A percentile compares a stretch with the other conserved stretches of the same genome.
Conservation (phyloP, 2,888 invertebrate genomes). For the Synergus japonicus region DNA sequence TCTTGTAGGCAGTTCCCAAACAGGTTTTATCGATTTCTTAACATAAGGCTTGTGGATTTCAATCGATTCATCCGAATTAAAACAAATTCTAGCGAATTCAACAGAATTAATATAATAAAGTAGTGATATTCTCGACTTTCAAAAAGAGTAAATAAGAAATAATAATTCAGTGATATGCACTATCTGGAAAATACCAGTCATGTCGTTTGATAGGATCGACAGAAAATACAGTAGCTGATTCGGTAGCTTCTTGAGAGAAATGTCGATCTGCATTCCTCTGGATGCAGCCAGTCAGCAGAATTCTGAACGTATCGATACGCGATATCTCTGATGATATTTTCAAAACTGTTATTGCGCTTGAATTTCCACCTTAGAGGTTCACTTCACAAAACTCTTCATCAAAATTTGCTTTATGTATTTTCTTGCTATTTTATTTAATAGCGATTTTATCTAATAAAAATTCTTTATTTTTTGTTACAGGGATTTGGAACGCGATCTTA, state of each 20-base stretch:
- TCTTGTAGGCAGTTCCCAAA: background rate
- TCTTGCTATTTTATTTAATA: background rate
- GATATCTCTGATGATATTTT: background rate
- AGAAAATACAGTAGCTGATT: slow-evolving; percentile 6
- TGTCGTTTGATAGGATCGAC: background rate
- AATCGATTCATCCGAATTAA: background rate
- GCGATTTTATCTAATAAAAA: background rate
- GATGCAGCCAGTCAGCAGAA: slow-evolving; percentile 29
- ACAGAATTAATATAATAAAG: background rate
- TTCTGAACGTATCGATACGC: slow-evolving; percentile 15
- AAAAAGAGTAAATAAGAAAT: background rate
- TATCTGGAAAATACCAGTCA: background rate
- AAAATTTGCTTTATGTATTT: background rate
- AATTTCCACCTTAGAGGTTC: background rate
- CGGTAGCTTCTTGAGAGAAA: slow-evolving; percentile 29
- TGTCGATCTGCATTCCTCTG: slow-evolving; percentile 33
- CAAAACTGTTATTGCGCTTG: background rate
- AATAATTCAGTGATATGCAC: background rate
- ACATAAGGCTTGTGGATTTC: slow-evolving; percentile 4
- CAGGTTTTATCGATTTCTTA: slow-evolving; percentile 19
- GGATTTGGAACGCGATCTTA: slow-evolving; percentile 83
- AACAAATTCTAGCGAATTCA: too few relatives aligned
- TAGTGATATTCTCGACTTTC: background rate
- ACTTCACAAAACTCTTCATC: background rate
- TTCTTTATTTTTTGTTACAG: slow-evolving; percentile 74